Evolutionary conservation across 2,113 vertebrate genomes (phyloP).

Genomic region (Dunckerocampus dactyliophorus): DNA sequence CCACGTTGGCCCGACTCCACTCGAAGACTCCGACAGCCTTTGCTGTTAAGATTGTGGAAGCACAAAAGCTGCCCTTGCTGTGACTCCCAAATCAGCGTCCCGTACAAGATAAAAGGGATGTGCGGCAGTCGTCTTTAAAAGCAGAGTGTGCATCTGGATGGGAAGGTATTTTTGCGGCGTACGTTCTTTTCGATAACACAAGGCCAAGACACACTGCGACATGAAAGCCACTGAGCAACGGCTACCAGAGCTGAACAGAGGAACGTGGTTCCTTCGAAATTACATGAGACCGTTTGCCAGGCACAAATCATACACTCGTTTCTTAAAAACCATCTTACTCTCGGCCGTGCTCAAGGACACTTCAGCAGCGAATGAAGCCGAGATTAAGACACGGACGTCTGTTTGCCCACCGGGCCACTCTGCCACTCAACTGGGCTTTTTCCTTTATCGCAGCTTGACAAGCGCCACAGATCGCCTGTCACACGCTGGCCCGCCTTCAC

Average conservation of each 20-base stretch:
- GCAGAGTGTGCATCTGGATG: conserved; percentile 18
- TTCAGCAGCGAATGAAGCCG: conserved; percentile 11
- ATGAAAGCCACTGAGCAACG: neutral
- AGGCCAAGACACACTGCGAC: neutral
- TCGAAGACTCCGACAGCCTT: conserved; percentile 46
- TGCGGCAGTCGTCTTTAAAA: conserved; percentile 17
- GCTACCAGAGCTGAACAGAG: neutral
- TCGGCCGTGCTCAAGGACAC: conserved; percentile 25
- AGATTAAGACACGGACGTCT: conserved; percentile 11
- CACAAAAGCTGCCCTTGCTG: conserved; percentile 50
- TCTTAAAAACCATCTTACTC: too few relatives aligned
- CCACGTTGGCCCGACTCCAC: conserved; percentile 45
- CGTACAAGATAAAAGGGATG: conserved; percentile 7
- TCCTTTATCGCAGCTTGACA: conserved; percentile 47
- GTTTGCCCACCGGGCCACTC: conserved; percentile 31
- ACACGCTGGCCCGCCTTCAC: conserved; percentile 36
- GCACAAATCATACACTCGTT: neutral
- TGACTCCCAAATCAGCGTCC: conserved; percentile 45
- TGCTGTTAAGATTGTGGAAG: conserved; percentile 43
- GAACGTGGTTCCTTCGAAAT: neutral
- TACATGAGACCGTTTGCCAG: neutral
- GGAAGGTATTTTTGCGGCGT: neutral
- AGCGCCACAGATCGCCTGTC: conserved; percentile 52
- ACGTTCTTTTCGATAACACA: conserved; percentile 8
- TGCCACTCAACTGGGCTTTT: conserved; percentile 38